phyloP scores from a whole-genome alignment of 2,797 vertebrate genomes.

The Malurus leucopterus region DNA sequence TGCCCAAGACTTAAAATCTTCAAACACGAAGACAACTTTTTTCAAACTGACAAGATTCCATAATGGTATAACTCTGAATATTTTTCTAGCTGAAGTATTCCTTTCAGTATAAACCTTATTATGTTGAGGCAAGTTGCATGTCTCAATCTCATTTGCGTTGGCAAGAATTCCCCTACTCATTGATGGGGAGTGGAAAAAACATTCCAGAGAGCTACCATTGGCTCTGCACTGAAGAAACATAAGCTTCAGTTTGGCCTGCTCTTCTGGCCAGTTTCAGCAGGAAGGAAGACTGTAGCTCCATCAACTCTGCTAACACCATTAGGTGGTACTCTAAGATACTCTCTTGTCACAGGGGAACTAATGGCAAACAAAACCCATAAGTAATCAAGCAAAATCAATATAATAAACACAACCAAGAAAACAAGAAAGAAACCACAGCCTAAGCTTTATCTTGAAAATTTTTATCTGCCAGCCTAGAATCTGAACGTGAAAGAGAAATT shows the following conservation, averaged over 20 bases:
- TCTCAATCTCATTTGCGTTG: constrained; percentile 37
- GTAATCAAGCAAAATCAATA: background rate
- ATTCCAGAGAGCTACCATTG: constrained; percentile 4
- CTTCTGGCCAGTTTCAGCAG: constrained; percentile 18
- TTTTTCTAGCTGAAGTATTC: constrained; percentile 15
- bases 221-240: constrained; percentile 11
- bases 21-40: background rate
- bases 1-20: background rate
- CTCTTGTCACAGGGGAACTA: background rate
- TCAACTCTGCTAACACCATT: constrained; percentile 51
- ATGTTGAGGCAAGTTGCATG: constrained; percentile 4
- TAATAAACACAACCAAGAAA: background rate
- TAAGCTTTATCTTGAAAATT: background rate
- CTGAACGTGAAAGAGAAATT: background rate
- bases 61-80: background rate
- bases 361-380: background rate
- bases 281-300: constrained; percentile 37
- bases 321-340: constrained; percentile 25
- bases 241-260: constrained; percentile 22
- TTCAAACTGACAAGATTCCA: background rate
- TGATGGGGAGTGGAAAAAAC: constrained; percentile 52
- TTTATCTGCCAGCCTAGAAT: background rate
- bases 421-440: background rate
- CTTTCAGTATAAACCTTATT: background rate
- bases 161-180: constrained; percentile 40